Evolutionary conservation across 2,888 invertebrate species (phyloP).

Genomic region (Pyrrhosoma nymphula): DNA sequence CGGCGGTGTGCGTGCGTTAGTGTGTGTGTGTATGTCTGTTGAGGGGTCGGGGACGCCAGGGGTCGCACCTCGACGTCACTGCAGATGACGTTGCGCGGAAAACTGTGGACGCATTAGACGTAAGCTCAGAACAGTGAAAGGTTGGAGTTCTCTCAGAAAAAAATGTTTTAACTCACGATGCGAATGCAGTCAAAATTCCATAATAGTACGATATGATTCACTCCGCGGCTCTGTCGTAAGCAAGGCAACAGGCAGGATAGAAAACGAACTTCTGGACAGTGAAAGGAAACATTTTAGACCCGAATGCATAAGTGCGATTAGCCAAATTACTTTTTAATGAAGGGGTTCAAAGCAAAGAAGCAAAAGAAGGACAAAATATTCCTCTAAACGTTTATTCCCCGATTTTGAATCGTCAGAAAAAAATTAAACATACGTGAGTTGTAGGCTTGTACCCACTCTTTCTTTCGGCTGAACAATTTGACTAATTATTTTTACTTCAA

Average conservation of each 20-base stretch:
- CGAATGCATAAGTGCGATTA: neutral
- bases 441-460: no score
- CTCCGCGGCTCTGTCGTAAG: neutral
- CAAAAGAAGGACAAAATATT: neutral
- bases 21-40: neutral
- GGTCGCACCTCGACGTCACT: neutral
- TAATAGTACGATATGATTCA: neutral
- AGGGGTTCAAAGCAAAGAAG: neutral
- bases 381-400: neutral
- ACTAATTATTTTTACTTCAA: no score
- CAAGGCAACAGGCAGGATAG: neutral
- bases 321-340: neutral
- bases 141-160: neutral
- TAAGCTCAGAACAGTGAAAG: neutral
- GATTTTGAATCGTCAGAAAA: no score
- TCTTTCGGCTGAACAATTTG: no score
- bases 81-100: neutral
- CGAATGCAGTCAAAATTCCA: neutral
- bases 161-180: neutral
- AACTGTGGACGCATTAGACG: neutral
- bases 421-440: no score
- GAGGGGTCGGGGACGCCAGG: neutral
- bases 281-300: neutral
- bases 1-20: neutral
- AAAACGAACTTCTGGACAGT: neutral